Base-by-base conservation (phyloP, 2,113 vertebrate genomes). In the western clawed frog (Xenopus tropicalis) region DNA sequence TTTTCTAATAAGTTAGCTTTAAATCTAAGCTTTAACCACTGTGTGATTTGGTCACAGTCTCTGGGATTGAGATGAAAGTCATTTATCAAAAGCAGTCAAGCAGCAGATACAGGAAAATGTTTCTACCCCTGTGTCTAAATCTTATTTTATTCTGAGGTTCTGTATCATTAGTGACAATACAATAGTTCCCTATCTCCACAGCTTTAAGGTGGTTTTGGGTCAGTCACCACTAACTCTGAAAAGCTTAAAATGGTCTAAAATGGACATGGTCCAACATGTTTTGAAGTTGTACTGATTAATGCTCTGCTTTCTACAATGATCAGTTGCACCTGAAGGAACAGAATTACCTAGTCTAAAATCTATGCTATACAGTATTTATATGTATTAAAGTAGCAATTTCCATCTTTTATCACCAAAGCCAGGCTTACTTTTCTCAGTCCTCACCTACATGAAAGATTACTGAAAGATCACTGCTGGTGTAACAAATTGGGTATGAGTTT, bases 81-180 rank as follows among this genome's bases (percentile, higher is more conserved):
- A 68, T 68, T 74, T 68, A 74, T 68, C 72, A 74, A 59, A 68
- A 61, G 11, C 57, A 43, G 17, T 42, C 43, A 54, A 54, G 65
- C 72, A 68, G 16, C 17, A 67, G 54, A 58, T 58, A 22, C 19
- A 16, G 24, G 14, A 44, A 68, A 61, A 61, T 61, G 52, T 52
- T 59, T 74, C 64, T 66, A 65, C 64, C 37, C 54, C 23, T 16
- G 54, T 66, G 65, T 21, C 57, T 37, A 51, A 61, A 44, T 23
- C 63, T 29, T 14, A 68, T 62, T 22, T 52, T n/a, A 61, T 52
- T 16, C n/a, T 52, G 54, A 67, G 11, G 57, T 46, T 44, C 37
- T 23, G 16, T 68, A 19, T 23, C 57, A 17, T 10, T 22, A 20
- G 7, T 61, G 63, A 72, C 9, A 42, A 68, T n/a, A 54, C 16